phyloP scores from a whole-genome alignment of 2,797 vertebrate genomes.

The Falco columbarius region DNA sequence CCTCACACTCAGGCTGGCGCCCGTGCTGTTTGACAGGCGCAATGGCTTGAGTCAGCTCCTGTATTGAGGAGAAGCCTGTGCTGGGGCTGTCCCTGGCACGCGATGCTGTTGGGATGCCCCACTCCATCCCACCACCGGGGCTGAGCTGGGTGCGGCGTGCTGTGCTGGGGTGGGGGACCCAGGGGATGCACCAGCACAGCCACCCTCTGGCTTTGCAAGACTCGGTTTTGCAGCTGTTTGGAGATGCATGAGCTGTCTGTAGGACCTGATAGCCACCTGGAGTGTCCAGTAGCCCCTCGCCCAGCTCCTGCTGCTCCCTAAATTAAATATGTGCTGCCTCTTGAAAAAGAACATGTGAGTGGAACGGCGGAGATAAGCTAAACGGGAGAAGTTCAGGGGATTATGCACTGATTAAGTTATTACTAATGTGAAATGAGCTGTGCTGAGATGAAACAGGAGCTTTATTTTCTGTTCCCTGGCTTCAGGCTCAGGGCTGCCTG shows the following conservation, averaged over 20 bases:
- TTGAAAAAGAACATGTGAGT: not conserved
- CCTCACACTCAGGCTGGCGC: fast-evolving
- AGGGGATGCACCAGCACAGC: not conserved
- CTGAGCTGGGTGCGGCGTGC: not conserved
- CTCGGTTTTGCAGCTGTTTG: not conserved
- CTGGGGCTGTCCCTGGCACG: not conserved
- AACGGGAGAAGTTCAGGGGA: slow-evolving; percentile 36
- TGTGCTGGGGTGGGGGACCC: not conserved
- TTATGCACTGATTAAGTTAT: slow-evolving; percentile 61
- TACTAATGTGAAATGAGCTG: slow-evolving; percentile 4
- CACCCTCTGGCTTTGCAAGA: not conserved
- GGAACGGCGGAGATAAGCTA: slow-evolving; percentile 9
- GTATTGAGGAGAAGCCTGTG: fast-evolving
- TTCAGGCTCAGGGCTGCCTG: not conserved
- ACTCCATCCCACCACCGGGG: fast-evolving
- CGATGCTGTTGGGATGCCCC: not conserved
- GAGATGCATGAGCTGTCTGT: not conserved
- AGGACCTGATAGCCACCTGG: not conserved
- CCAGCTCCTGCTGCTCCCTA: slow-evolving; percentile 30
- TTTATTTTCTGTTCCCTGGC: slow-evolving; percentile 39
- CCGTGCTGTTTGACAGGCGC: not conserved
- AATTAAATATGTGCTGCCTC: slow-evolving; percentile 2
- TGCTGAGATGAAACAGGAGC: slow-evolving; percentile 36
- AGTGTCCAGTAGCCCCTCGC: fast-evolving
- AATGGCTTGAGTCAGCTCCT: not conserved